Evolutionary conservation across 1,140 invertebrate species (phyloP), one percentile per base, ranked within the genome.

Genomic region (Eciton burchellii): DNA sequence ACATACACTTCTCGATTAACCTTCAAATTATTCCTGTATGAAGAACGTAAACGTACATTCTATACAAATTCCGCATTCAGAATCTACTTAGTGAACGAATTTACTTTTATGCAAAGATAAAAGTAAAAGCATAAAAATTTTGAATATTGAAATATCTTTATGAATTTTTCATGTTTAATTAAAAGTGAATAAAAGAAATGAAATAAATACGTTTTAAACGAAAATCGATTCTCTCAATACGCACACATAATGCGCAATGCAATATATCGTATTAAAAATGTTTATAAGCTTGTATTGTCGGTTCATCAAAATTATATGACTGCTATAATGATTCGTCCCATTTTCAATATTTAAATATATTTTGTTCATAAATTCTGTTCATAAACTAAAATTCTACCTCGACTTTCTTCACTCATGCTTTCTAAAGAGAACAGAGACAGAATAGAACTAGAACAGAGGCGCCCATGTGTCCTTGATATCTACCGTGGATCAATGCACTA

Each of bases 401-500:
- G 6, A 29, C 1, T 3, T 12, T 21, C n/a, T 35, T 35, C 21
- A 21, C 29, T 1, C 4, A 62, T 29, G 47, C 5, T 47, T 47
- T 12, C 9, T 45, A 1, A 49, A 72, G 24, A 8, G 6, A 35
- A 6, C 6, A 35, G 2, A 35, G 6, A 6, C 6, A 35, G 35
- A 35, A 35, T 41, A 62, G 26, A 21, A 56, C 3, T 47, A 24
- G 19, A 65, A 35, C 5, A 24, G 11, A 49, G 43, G 43, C 41
- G 59, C 62, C 19, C 4, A 74, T 49, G 29, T 49, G 24, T 63
- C 26, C 29, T 24, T 16, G 21, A 73, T 59, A 74, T 73, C 43
- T 19, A 60, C 12, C 19, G 6, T 41, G n/a, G 8, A 74, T 74
- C 26, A 74, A 74, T 62, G 57, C 24, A 49, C 19, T 35, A 47